phyloP scores from a whole-genome alignment of 2,888 invertebrate genomes.

The Buathra laborator region DNA sequence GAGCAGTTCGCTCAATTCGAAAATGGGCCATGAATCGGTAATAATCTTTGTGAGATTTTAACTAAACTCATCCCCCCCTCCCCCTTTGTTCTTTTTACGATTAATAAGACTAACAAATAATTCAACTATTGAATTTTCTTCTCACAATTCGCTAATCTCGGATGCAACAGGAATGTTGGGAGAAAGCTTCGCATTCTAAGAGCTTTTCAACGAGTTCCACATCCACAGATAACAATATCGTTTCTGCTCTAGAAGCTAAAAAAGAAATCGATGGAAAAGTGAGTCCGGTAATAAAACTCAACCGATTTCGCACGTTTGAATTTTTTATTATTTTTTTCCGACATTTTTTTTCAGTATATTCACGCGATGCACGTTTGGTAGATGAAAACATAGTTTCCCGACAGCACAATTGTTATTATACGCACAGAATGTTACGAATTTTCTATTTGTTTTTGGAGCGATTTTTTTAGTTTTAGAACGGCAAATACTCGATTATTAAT shows the following conservation, averaged over 20 bases:
- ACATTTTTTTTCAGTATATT: conserved; percentile 11
- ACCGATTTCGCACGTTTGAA: conserved; percentile 43
- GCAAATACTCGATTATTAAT: background rate
- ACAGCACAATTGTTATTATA: background rate
- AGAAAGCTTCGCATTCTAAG: conserved; percentile 88
- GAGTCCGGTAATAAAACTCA: conserved; percentile 73
- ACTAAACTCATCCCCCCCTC: background rate
- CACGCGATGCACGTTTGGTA: conserved; percentile 9
- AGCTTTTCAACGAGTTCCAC: conserved; percentile 89
- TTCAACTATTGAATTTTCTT: background rate
- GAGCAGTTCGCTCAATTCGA: conserved; percentile 94
- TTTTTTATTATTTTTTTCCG: conserved; percentile 25
- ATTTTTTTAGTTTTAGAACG: background rate
- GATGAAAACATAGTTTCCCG: background rate
- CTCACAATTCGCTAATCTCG: background rate
- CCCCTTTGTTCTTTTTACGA: conserved; percentile 26
- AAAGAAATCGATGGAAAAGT: conserved; percentile 85
- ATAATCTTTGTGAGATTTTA: conserved; percentile 78
- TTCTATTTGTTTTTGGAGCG: background rate
- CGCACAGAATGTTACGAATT: background rate
- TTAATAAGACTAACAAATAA: background rate
- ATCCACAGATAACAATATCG: conserved; percentile 88
- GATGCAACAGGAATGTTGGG: conserved; percentile 86
- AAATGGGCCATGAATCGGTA: conserved; percentile 93
- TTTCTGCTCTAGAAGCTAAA: conserved; percentile 87